Evolutionary conservation across 2,888 invertebrate species (phyloP), one percentile per base, ranked within the genome.

Genomic region (Halictus ligatus): DNA sequence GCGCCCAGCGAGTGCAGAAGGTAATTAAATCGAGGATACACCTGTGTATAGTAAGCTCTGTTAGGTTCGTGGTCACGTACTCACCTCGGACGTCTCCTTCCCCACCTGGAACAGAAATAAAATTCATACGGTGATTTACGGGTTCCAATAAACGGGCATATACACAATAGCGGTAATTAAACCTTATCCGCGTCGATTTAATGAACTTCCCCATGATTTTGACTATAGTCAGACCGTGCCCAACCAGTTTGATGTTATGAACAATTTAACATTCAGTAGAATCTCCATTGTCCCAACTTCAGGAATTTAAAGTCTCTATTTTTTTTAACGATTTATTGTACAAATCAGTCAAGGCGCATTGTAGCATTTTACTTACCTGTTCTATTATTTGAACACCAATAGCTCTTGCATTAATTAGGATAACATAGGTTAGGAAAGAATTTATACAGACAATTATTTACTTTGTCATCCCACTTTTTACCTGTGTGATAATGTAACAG

Each of bases 31-130:
- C 54, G 74, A 54, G 21, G 35, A 74, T 54, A 43, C 74, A 35
- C 58, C 58, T 58, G 58, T n/a, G n/a, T 58, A n/a, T n/a, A 58
- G 58, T 67, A 40, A 67, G 21, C 29, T 29, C 73, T 18, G 50
- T 54, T 50, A 18, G 73, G 48, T 29, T 73, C 40, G 48, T 29
- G 50, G 25, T 40, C 12, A 29, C 10, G 69, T 78, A 85, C 85
- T 85, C 50, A 85, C 85, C 84, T 84, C 29, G 64, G 48, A 21
- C 15, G 80, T 29, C n/a, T 50, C 29, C 40, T 21, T 18, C 64
- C 48, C n/a, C 46, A 35, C 73, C 85, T 85, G 85, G 40, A 85
- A 85, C 85, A 85, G 21, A 85, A 76, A 83, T 71, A 75, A 78
- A 60, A 13, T 8, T 50, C 50, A 73, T n/a, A 40, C 13, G 13